Percentiles rank a stretch among this genome's conserved stretches.
phyloP scores from a whole-genome alignment of 2,888 invertebrate species.

The Troides oblongomaculatus region DNA sequence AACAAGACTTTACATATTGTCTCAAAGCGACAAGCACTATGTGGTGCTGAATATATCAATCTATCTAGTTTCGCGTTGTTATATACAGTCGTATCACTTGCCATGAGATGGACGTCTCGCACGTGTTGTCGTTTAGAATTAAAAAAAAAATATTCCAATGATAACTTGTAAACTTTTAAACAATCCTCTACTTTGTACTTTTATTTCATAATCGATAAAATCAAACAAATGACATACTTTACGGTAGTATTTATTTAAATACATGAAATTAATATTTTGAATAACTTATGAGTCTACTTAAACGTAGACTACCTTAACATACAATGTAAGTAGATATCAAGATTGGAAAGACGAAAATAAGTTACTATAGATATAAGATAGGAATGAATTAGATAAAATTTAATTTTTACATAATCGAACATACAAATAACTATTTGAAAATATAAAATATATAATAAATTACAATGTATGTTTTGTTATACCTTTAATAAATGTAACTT shows the following conservation, averaged over 20 bases:
- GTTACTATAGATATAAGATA: slow-evolving; percentile 12
- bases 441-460: not conserved
- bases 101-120: too few relatives aligned
- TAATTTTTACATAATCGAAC: not conserved
- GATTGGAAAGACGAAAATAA: slow-evolving; percentile 41
- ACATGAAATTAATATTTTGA: slow-evolving; percentile 56
- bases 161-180: not conserved
- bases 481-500: not conserved
- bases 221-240: slow-evolving; percentile 18
- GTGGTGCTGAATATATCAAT: too few relatives aligned
- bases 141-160: too few relatives aligned
- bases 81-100: too few relatives aligned
- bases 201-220: not conserved
- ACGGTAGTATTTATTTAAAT: slow-evolving; percentile 34
- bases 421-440: not conserved
- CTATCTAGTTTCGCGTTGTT: too few relatives aligned
- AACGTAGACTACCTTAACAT: slow-evolving; percentile 72
- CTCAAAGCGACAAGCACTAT: too few relatives aligned
- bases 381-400: slow-evolving; percentile 16
- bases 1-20: too few relatives aligned
- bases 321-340: slow-evolving; percentile 52
- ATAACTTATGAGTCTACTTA: slow-evolving; percentile 74
- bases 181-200: not conserved
- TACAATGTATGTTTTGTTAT: not conserved
- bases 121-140: too few relatives aligned